phyloP scores from a whole-genome alignment of 2,888 invertebrate genomes.

The Gnatocerus cornutus region DNA sequence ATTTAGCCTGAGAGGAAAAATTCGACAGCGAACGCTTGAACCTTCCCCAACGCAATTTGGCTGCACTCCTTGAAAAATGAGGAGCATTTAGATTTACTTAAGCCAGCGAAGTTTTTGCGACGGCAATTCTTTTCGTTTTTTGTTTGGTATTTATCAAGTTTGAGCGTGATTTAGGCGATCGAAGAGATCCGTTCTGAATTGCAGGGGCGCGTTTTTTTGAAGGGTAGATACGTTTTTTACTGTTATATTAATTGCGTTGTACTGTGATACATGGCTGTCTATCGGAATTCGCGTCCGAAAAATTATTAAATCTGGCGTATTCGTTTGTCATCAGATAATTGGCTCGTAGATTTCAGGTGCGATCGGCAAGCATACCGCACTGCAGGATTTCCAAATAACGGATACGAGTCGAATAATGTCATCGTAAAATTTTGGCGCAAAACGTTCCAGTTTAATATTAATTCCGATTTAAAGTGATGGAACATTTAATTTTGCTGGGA shows the following conservation, averaged over 20 bases:
- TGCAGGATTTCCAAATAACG: constrained; percentile 20
- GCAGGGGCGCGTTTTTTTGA: not conserved
- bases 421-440: constrained; percentile 11
- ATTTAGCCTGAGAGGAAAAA: constrained; percentile 44
- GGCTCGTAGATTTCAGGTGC: constrained; percentile 39
- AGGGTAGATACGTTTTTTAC: constrained; percentile 18
- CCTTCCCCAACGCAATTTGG: constrained; percentile 48
- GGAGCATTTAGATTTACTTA: constrained; percentile 50
- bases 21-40: constrained; percentile 39
- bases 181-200: constrained; percentile 10
- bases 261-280: constrained; percentile 32
- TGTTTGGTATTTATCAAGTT: constrained; percentile 41
- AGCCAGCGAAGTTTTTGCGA: constrained; percentile 42
- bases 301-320: constrained; percentile 31
- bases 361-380: constrained; percentile 25
- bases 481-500: not conserved
- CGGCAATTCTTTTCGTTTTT: constrained; percentile 36
- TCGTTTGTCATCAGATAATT: constrained; percentile 40
- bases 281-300: constrained; percentile 24
- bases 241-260: constrained; percentile 22
- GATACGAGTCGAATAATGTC: constrained; percentile 18
- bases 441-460: not conserved
- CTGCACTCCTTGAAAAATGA: constrained; percentile 46
- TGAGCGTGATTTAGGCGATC: constrained; percentile 23
- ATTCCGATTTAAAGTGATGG: not conserved